Percentiles rank a stretch among this genome's conserved stretches.
Conservation (phyloP, 2,888 invertebrate genomes). For the Empis livida region DNA sequence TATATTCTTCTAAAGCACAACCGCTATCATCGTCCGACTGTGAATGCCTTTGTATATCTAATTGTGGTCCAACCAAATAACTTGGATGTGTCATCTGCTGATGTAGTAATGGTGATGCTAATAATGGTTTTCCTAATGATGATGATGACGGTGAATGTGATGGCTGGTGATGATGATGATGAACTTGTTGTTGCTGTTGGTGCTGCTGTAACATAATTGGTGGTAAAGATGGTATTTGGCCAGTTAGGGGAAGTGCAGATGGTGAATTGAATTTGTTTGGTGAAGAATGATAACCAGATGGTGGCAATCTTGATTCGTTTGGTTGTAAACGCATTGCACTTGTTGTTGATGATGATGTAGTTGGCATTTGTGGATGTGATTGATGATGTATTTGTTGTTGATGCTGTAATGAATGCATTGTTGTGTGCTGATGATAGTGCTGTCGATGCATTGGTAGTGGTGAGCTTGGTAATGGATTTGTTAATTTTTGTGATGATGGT, state of each 20-base stretch:
- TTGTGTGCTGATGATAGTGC: constrained; percentile 12
- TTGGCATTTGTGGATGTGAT: constrained; percentile 13
- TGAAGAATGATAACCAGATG: constrained; percentile 10
- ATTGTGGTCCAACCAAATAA: constrained; percentile 32
- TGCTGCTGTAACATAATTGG: constrained; percentile 17
- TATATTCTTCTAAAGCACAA: constrained; percentile 97
- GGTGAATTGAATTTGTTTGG: constrained; percentile 7
- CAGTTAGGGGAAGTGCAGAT: neutral
- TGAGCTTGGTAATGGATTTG: constrained; percentile 26
- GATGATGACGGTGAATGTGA: constrained; percentile 15
- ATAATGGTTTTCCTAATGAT: constrained; percentile 23
- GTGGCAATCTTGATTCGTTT: constrained; percentile 3
- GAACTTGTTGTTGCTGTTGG: constrained; percentile 18
- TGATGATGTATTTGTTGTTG: constrained; percentile 6
- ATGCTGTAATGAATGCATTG: constrained; percentile 6
- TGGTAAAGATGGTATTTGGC: neutral
- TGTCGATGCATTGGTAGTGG: constrained; percentile 29
- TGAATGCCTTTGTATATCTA: constrained; percentile 70
- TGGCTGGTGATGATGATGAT: constrained; percentile 17
- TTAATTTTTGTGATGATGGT: constrained; percentile 12
- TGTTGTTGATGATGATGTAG: neutral
- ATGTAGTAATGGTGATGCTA: constrained; percentile 32
- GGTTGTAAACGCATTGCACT: neutral
- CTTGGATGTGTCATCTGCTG: constrained; percentile 29
- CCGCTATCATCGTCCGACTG: constrained; percentile 97